Base-by-base conservation (phyloP, 2,797 vertebrate species). In the Sebastiscus tertius region DNA sequence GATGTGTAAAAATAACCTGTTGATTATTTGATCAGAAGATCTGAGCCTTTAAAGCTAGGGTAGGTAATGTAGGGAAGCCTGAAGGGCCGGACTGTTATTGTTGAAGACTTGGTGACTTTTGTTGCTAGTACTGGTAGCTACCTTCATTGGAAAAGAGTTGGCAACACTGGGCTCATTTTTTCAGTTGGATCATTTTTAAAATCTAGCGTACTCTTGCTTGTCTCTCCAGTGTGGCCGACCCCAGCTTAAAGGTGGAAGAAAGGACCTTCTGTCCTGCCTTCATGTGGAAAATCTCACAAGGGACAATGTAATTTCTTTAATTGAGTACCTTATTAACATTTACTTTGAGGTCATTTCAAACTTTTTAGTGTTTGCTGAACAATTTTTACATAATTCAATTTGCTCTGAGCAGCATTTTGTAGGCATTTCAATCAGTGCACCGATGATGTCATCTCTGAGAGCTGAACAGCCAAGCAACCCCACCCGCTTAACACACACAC, bases 371-470 rank as follows among this genome's bases (percentile, higher is more conserved):
- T 59, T 66, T 46, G 22, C 10, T 26, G 29, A 56, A 31, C 22
- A 16, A 1, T 66, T 62, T 60, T 46, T 29, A 56, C 12, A 18
- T 54, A 20, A 36, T 13, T 65, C 7, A 34, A 34, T 67, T 73
- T 6, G 33, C 31, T 58, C 24, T 33, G 20, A 80, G 60, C 55
- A 67, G 34, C 2, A 8, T 54, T 14, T 55, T 69, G 36, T 46
- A 42, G 59, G 36, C 12, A 24, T 75, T 82, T 82, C 61, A 76
- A 27, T 76, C 66, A 82, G 14, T n/a, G 11, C 46, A 61, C 12
- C 22, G 5, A 60, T 88, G 82, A 88, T 79, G 68, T 89, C 75
- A 89, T 77, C 52, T 63, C 27, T 54, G 39, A 76, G 33, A 61
- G 68, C 31, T 22, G 22, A 70, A 60, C 34, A 56, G 82, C 80